Base-by-base conservation (phyloP, 2,113 vertebrate genomes). In the Pan troglodytes region DNA sequence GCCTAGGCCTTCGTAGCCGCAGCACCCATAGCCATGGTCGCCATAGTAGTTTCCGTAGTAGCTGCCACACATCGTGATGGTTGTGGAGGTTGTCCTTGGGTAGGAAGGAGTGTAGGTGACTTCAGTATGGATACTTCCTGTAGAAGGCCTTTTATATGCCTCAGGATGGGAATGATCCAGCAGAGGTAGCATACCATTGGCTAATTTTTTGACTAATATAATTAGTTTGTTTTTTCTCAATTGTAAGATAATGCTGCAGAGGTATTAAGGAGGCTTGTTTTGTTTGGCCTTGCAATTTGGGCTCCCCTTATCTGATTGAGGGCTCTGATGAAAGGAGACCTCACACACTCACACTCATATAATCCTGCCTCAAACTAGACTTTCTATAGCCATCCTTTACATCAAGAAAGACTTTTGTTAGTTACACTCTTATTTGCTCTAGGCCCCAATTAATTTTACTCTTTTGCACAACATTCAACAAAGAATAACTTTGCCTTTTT, bases 1-100 rank as follows among this genome's bases (percentile, higher is more conserved):
- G 48, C 83, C 91, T 8, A 61, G 57, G 10, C 82, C 64, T 27
- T 95, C 32, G 0, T 87, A 96, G 35, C 76, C 93, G 12, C 1
- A 94, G 67, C 48, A 18, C 0, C 84, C 87, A 57, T 55, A 96
- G 93, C 92, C 92, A 0, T 6, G 72, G 81, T 70, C 8, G 0
- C 96, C 94, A 27, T 95, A 94, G 84, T 84, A 95, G 90, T 88
- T 92, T 90, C 97, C 43, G 0, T 95, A 97, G 85, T 93, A 97
- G 45, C 85, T 82, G 55, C 95, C 82, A 43, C 93, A 96, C 91
- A 97, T 94, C 82, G 23, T 97, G 52, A 2, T 88, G 85, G 76
- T 35, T 20, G 25, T 81, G 70, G 57, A 90, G 73, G 50, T 50
- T 94, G 72, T 72, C 32, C 8, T 94, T 52, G 70, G 40, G 64